Conservation (phyloP, 2,888 invertebrate species). For the Ecdyonurus torrentis region DNA sequence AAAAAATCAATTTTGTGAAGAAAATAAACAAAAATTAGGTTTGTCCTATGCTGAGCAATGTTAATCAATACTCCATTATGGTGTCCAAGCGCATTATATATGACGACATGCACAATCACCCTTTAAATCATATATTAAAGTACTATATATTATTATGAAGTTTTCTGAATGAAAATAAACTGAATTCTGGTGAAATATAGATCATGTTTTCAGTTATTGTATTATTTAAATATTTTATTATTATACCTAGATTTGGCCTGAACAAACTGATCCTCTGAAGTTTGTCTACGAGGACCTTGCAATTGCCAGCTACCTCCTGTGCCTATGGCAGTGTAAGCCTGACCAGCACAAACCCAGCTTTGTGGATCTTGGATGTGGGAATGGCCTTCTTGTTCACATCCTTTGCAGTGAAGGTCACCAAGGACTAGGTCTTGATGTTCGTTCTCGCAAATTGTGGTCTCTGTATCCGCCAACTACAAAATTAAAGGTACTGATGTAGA, state of each 20-base stretch:
- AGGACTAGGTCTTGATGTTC: constrained; percentile 71
- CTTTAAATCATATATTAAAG: too few relatives aligned
- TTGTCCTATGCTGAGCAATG: too few relatives aligned
- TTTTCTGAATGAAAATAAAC: too few relatives aligned
- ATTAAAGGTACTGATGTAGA: constrained; percentile 42
- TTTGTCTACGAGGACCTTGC: constrained; percentile 95
- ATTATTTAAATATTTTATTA: neutral
- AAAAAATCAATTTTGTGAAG: too few relatives aligned
- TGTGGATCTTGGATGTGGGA: constrained; percentile 94
- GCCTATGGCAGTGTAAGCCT: constrained; percentile 54
- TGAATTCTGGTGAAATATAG: too few relatives aligned
- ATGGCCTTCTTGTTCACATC: constrained; percentile 82
- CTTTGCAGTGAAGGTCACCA: constrained; percentile 65
- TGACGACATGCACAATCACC: too few relatives aligned
- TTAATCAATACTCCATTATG: too few relatives aligned
- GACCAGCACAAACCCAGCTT: constrained; percentile 40
- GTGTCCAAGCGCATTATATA: too few relatives aligned
- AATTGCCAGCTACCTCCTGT: constrained; percentile 71
- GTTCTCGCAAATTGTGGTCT: constrained; percentile 78
- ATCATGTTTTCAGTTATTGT: neutral
- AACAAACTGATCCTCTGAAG: constrained; percentile 84
- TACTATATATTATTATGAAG: too few relatives aligned
- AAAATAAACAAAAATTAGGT: too few relatives aligned
- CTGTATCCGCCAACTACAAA: constrained; percentile 45
- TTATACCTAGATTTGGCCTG: constrained; percentile 60